phyloP scores from a whole-genome alignment of 1,140 invertebrate species.

The Anoplophora glabripennis region DNA sequence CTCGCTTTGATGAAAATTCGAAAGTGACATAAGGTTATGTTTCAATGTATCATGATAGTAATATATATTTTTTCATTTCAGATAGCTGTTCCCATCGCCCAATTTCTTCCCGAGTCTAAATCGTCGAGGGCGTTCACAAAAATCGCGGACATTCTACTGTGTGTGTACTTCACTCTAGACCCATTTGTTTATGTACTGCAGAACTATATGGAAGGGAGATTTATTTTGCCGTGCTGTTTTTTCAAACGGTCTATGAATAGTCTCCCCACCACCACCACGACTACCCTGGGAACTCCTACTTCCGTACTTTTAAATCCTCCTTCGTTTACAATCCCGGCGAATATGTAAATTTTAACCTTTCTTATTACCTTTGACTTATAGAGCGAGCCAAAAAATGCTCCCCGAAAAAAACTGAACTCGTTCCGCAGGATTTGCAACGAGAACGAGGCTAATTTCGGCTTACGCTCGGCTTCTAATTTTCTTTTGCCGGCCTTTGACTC shows the following conservation, averaged over 20 bases:
- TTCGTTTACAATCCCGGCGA: conserved; percentile 16
- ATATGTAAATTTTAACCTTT: conserved; percentile 26
- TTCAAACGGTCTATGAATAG: conserved; percentile 26
- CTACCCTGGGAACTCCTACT: too few species aligned
- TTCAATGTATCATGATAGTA: too few species aligned
- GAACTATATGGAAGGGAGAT: conserved; percentile 47
- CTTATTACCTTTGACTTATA: too few species aligned
- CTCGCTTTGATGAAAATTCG: too few species aligned
- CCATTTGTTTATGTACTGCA: conserved; percentile 79
- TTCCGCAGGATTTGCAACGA: too few species aligned
- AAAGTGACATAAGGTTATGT: too few species aligned
- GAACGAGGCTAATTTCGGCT: too few species aligned
- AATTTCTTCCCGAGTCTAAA: conserved; percentile 46
- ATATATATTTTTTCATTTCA: conserved; percentile 44
- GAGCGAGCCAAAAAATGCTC: too few species aligned
- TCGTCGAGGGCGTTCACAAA: conserved; percentile 52
- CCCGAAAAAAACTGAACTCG: too few species aligned
- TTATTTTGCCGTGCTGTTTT: conserved; percentile 27
- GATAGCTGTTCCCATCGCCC: conserved; percentile 69
- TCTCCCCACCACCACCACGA: conserved; percentile 23
- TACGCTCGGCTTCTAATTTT: too few species aligned
- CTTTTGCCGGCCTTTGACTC: too few species aligned
- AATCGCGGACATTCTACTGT: conserved; percentile 71
- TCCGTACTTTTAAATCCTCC: conserved; percentile 19
- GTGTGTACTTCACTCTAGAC: conserved; percentile 78